phyloP scores from a whole-genome alignment of 2,888 invertebrate genomes.

The Pseudanteris insignis region DNA sequence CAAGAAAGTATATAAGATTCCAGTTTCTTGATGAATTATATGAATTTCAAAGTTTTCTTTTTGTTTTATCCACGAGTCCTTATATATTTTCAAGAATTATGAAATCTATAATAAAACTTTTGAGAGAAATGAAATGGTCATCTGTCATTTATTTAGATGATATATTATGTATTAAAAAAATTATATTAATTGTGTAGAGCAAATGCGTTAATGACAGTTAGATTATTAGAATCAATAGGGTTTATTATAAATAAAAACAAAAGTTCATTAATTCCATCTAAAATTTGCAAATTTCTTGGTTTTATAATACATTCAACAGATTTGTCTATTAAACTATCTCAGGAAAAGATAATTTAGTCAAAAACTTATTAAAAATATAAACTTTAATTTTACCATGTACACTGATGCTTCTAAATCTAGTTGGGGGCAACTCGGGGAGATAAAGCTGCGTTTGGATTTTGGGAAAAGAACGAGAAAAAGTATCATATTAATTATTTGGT shows the following conservation, averaged over 20 bases:
- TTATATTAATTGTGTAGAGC: not conserved
- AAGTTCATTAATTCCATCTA: not conserved
- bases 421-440: too few relatives aligned
- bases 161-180: conserved; percentile 6
- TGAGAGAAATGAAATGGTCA: conserved; percentile 1
- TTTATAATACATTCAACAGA: conserved; percentile 6
- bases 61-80: conserved; percentile 2
- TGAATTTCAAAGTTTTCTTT: conserved; percentile 10
- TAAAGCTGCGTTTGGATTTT: too few relatives aligned
- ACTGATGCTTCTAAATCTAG: too few relatives aligned
- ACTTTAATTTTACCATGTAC: too few relatives aligned
- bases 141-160: conserved; percentile 13
- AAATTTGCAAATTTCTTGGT: conserved; percentile 4
- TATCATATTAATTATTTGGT: too few relatives aligned
- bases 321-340: not conserved
- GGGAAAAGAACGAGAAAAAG: too few relatives aligned
- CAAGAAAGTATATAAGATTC: conserved; percentile 34
- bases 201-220: not conserved
- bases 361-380: too few relatives aligned
- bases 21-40: conserved; percentile 7
- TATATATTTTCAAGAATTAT: conserved; percentile 8
- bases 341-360: not conserved
- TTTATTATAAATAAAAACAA: conserved; percentile 1
- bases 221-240: not conserved
- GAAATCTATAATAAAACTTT: conserved; percentile 6